These are phyloP conservation scores for Mythimna albipuncta DNA, from an alignment of 2,888 invertebrate species.

Conservation along the genomic window DNA sequence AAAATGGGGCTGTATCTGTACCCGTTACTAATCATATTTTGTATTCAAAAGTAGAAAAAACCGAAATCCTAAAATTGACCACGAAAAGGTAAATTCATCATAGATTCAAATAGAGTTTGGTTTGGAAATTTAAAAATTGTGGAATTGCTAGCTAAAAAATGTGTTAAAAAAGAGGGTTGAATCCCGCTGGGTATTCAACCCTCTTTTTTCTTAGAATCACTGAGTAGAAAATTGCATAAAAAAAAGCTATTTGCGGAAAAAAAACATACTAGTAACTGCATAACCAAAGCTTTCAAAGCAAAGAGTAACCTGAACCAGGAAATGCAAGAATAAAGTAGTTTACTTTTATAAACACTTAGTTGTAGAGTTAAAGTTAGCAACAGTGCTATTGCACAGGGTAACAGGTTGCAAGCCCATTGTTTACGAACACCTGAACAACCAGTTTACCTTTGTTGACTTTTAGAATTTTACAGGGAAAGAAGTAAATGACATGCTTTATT, in stretches of 20 bases:
- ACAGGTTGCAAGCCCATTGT: constrained; percentile 52
- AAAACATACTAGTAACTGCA: not conserved
- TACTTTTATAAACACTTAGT: constrained; percentile 1
- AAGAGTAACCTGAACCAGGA: constrained; percentile 1
- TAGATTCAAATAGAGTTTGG: too few species aligned
- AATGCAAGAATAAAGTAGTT: not conserved
- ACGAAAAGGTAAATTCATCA: too few species aligned
- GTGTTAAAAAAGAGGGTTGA: too few species aligned
- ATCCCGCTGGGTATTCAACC: too few species aligned
- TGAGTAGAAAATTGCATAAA: not conserved
- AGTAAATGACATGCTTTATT: constrained; percentile 3
- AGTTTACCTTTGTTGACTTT: constrained; percentile 37
- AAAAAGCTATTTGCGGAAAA: not conserved
- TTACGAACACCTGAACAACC: constrained; percentile 42
- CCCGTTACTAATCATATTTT: too few species aligned
- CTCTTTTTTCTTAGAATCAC: too few species aligned
- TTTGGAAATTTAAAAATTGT: too few species aligned
- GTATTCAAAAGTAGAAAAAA: too few species aligned
- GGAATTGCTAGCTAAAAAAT: too few species aligned
- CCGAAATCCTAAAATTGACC: too few species aligned
- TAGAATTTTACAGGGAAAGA: constrained; percentile 4
- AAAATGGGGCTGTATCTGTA: too few species aligned
- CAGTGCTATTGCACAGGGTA: constrained; percentile 34
- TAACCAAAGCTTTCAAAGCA: not conserved
- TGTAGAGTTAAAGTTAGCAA: constrained; percentile 20